phyloP scores from a whole-genome alignment of 2,113 vertebrate genomes.

The Chionomys nivalis region DNA sequence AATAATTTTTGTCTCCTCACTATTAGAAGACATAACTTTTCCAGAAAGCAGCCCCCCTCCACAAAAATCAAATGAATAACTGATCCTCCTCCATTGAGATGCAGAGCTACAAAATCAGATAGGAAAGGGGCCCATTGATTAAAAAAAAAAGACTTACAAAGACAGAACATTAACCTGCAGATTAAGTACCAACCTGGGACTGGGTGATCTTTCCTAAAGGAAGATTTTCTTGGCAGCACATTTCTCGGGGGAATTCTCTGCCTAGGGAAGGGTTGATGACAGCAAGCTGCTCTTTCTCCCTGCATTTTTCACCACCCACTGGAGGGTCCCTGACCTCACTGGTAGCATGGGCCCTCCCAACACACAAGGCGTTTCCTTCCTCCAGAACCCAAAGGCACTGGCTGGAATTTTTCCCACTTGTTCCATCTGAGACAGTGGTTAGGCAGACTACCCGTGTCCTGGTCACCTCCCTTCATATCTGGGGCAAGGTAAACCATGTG shows the following conservation, averaged over 20 bases:
- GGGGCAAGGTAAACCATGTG: neutral
- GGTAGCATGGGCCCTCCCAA: neutral
- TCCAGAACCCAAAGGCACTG: neutral
- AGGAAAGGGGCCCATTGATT: neutral
- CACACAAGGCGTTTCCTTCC: neutral
- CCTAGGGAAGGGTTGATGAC: neutral
- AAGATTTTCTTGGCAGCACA: neutral
- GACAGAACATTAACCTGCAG: neutral
- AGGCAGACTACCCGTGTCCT: neutral
- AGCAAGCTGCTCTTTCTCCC: neutral
- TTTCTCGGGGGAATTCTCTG: neutral
- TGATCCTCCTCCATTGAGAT: neutral
- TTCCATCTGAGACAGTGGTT: neutral
- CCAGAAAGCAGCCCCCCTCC: neutral
- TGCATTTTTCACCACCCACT: neutral
- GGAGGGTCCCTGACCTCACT: neutral
- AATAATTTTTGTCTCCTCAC: neutral
- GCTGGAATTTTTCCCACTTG: neutral
- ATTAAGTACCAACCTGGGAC: neutral
- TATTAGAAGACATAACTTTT: neutral
- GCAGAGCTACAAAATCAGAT: neutral
- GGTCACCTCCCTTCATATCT: neutral
- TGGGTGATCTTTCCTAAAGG: neutral
- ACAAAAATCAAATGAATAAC: neutral
- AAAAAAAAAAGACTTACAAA: neutral